These are phyloP conservation scores for Drosophila miranda DNA, from an alignment of 1,140 invertebrate species.

Conservation along the genomic window DNA sequence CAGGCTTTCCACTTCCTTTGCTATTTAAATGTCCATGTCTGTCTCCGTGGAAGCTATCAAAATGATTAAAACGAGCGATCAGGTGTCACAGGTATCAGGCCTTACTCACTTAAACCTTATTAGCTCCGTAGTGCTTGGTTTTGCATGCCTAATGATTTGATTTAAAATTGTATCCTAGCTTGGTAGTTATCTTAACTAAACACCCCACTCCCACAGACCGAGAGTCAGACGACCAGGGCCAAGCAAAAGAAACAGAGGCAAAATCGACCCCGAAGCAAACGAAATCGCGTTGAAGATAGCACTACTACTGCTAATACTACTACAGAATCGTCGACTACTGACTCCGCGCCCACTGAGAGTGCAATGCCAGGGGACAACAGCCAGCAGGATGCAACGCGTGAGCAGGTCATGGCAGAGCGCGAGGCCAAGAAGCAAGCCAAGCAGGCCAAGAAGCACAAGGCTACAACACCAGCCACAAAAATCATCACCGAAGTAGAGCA, in stretches of 20 bases:
- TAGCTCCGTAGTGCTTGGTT: conserved; percentile 3
- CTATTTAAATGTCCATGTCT: conserved; percentile 1
- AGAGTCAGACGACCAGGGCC: conserved; percentile 1
- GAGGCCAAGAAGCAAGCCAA: conserved; percentile 88
- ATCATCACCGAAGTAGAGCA: conserved; percentile 64
- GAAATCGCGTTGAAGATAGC: conserved; percentile 63
- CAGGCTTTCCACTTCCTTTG: conserved; percentile 22
- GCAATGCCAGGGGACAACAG: conserved; percentile 47
- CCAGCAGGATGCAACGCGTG: conserved; percentile 70
- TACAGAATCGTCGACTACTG: conserved; percentile 10
- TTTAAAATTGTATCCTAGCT: not conserved
- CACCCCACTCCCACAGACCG: not conserved
- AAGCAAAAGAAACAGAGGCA: conserved; percentile 65
- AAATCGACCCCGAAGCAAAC: conserved; percentile 72
- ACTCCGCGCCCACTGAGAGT: conserved; percentile 21
- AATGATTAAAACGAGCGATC: conserved; percentile 57
- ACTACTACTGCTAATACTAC: conserved; percentile 1
- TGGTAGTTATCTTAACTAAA: not conserved
- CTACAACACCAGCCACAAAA: conserved; percentile 36
- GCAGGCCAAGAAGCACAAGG: conserved; percentile 83
- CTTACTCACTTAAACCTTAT: not conserved
- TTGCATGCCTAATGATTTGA: conserved; percentile 19
- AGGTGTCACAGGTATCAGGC: conserved; percentile 57
- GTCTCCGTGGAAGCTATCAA: conserved; percentile 59
- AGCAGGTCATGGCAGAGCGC: conserved; percentile 86